Evolutionary conservation across 92 coral and sea anemone species (phyloP).

Genomic region (Plumapathes pennacea): DNA sequence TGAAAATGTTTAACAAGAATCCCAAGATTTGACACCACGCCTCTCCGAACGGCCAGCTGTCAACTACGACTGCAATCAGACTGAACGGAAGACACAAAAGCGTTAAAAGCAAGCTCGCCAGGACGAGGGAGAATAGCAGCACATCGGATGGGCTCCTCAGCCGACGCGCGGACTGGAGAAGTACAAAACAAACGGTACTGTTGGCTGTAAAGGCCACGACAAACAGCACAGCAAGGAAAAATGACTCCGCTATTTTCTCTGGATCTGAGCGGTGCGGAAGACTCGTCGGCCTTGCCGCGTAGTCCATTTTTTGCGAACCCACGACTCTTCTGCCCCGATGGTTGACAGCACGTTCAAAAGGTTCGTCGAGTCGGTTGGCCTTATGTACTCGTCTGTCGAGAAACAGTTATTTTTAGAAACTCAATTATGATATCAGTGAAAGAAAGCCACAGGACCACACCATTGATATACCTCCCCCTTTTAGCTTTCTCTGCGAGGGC

Average conservation of each 20-base stretch:
- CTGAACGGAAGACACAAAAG: constrained; percentile 64
- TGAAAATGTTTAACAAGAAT: constrained; percentile 54
- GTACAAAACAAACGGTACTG: constrained; percentile 57
- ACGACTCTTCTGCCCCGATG: too few species aligned
- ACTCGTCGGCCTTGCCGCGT: too few species aligned
- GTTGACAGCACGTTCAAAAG: too few species aligned
- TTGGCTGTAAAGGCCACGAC: constrained; percentile 66
- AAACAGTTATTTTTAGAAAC: too few species aligned
- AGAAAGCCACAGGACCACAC: too few species aligned
- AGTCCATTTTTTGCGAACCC: too few species aligned
- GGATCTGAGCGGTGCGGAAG: constrained; percentile 18
- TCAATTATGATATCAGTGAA: too few species aligned
- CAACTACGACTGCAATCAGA: constrained; percentile 60
- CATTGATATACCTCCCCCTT: too few species aligned
- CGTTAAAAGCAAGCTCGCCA: constrained; percentile 58
- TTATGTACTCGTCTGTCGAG: too few species aligned
- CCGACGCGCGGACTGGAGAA: constrained; percentile 50
- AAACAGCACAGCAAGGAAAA: constrained; percentile 51
- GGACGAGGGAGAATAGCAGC: constrained; percentile 55
- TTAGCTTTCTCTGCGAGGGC: too few species aligned
- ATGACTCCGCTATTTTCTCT: constrained; percentile 58
- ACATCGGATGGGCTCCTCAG: constrained; percentile 65
- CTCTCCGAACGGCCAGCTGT: constrained; percentile 79
- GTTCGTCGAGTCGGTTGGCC: too few species aligned
- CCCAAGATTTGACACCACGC: constrained; percentile 72